Base-by-base conservation (phyloP, 1,140 invertebrate genomes). In the Drusus annulatus region DNA sequence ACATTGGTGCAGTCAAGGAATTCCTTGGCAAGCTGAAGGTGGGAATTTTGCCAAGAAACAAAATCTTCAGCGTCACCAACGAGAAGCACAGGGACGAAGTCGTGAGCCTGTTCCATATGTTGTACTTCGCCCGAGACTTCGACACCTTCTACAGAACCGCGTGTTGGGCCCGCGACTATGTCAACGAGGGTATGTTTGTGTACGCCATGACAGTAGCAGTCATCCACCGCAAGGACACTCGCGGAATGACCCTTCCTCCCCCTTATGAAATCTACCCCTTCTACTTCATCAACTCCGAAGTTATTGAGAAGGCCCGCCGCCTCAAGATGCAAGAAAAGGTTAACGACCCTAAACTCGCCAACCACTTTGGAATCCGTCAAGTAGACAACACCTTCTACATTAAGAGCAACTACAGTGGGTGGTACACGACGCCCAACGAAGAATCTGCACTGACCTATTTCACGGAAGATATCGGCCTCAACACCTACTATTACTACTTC, bases 391-490 rank as follows among this genome's bases (percentile, higher is more conserved):
- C 52, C 21, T 85, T 86, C 84, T 86, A 83, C 80, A 90, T 91
- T 65, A 89, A 87, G 79, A 90, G 86, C 71, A 93, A 91, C 84
- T 93, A 90, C 80, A 91, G 88, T 8, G 91, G 91, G 68, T 91
- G 90, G 87, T 91, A 93, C 81, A 82, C 90, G 2, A 81, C 83
- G 71, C 85, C 87, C 28, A 90, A 92, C 78, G 88, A 89, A n/a
- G 93, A 94, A 80, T 90, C 92, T 83, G 87, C 89, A 65, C 80
- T 95, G 15, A 90, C 92, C 45, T 95, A 96, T 87, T 95, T 94
- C 87, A 93, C 91, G 56, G 93, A 95, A 85, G 94, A 94, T 85
- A 89, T 93, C 79, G 90, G 91, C 58, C 87, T 95, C 13, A 95
- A 95, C 86, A 88, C 92, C n/a, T 94, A 91, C 86, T 73, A 93